Conservation (phyloP, 2,888 invertebrate species). For the Ophion ellenae region DNA sequence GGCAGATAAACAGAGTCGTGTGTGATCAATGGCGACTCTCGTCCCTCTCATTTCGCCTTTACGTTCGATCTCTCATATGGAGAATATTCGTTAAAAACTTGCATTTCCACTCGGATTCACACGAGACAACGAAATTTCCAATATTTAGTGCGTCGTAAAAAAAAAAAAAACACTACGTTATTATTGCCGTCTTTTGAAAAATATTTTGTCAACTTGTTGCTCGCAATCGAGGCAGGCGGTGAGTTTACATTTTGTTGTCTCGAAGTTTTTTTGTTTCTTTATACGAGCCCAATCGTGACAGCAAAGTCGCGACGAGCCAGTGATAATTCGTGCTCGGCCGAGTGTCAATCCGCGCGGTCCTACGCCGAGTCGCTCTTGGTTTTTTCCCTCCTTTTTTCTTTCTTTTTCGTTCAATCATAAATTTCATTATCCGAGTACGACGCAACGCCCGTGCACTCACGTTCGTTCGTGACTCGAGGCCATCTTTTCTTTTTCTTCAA, state of each 20-base stretch:
- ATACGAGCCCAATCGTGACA: not conserved
- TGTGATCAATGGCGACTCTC: slow-evolving; percentile 51
- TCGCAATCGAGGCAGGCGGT: slow-evolving; percentile 31
- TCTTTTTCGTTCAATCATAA: slow-evolving; percentile 3
- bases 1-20: slow-evolving; percentile 63
- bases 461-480: slow-evolving; percentile 41
- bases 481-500: slow-evolving; percentile 23
- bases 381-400: not conserved
- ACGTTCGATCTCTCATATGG: not conserved
- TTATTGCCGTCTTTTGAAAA: slow-evolving; percentile 11
- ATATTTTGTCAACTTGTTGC: slow-evolving; percentile 1
- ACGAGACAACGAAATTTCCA: slow-evolving; percentile 16
- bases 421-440: slow-evolving; percentile 43
- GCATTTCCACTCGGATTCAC: slow-evolving; percentile 33
- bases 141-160: slow-evolving; percentile 21
- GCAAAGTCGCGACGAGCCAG: not conserved
- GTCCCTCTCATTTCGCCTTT: slow-evolving; percentile 20
- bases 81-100: slow-evolving; percentile 4
- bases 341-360: not conserved
- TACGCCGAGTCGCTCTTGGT: slow-evolving; percentile 14
- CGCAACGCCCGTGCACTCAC: slow-evolving; percentile 44
- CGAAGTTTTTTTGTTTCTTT: slow-evolving; percentile 5
- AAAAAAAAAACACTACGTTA: slow-evolving; percentile 17
- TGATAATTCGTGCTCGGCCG: slow-evolving; percentile 16
- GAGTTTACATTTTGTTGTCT: slow-evolving; percentile 22